A percentile compares a stretch with the other conserved stretches of the same genome.
phyloP scores from a whole-genome alignment of 2,797 vertebrate species.

The Etheostoma nigrum region DNA sequence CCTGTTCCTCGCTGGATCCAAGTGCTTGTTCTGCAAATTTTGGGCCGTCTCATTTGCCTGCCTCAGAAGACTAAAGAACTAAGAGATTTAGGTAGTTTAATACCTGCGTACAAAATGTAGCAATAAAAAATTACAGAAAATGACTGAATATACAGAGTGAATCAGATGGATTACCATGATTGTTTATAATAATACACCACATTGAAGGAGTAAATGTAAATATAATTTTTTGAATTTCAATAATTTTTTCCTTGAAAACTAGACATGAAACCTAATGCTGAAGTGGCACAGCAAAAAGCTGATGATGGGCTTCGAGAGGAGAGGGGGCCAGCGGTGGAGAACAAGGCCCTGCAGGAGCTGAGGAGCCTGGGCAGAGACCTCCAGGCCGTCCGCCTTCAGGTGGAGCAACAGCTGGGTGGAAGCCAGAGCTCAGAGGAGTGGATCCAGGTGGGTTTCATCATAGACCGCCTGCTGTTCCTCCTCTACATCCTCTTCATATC shows the following conservation, averaged over 20 bases:
- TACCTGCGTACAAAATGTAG: background rate
- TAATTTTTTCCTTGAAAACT: background rate
- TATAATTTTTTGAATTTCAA: background rate
- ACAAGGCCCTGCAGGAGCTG: slow-evolving; percentile 71
- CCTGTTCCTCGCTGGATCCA: slow-evolving; percentile 75
- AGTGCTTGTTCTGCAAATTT: slow-evolving; percentile 68
- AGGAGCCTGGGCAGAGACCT: slow-evolving; percentile 73
- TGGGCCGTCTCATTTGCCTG: slow-evolving; percentile 70
- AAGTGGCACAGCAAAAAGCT: background rate
- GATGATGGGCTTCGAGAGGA: background rate
- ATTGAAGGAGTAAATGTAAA: background rate
- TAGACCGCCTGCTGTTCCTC: slow-evolving; percentile 83
- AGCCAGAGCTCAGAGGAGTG: slow-evolving; percentile 73
- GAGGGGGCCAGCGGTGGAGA: slow-evolving; percentile 7
- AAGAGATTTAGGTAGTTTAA: slow-evolving; percentile 34
- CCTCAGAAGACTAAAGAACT: slow-evolving; percentile 39
- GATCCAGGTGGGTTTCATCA: slow-evolving; percentile 81
- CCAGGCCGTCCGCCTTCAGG: slow-evolving; percentile 68
- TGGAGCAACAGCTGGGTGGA: slow-evolving; percentile 66
- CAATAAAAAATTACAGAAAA: background rate
- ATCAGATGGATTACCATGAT: background rate
- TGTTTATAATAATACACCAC: background rate
- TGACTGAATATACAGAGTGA: background rate
- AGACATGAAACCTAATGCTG: slow-evolving; percentile 38
- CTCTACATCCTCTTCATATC: slow-evolving; percentile 82